These are phyloP conservation scores for Diacarnus erythraeanus DNA, from an alignment of 37 sponge, comb jelly and placozoan species.

Conservation along the genomic window DNA sequence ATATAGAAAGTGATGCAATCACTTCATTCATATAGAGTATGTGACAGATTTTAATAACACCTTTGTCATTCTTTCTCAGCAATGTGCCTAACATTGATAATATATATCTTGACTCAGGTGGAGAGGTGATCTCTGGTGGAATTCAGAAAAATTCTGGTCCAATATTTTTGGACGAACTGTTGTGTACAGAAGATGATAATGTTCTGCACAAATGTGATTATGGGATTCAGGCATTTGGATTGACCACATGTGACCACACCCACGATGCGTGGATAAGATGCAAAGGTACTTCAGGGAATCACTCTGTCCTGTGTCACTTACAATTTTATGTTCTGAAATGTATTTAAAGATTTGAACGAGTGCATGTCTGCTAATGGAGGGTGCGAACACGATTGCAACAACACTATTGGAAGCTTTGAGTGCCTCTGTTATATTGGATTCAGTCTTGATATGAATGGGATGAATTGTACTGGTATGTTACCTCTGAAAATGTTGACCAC, in stretches of 20 bases:
- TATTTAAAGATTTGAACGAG: constrained; percentile 44
- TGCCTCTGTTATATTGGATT: constrained; percentile 21
- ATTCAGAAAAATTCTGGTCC: not conserved
- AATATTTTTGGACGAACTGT: constrained; percentile 18
- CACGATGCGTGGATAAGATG: constrained; percentile 19
- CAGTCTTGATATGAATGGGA: not conserved
- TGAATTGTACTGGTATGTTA: constrained; percentile 15
- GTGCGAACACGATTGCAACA: constrained; percentile 39
- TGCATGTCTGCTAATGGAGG: constrained; percentile 19
- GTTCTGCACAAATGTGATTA: constrained; percentile 4
- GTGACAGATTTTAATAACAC: too few species aligned
- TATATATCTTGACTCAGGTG: not conserved
- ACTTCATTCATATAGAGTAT: too few species aligned
- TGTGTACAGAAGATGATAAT: constrained; percentile 10
- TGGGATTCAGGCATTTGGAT: not conserved
- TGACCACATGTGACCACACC: constrained; percentile 14
- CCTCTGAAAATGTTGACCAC: not conserved
- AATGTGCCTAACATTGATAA: too few species aligned
- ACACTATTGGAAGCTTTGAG: constrained; percentile 43
- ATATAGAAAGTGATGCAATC: too few species aligned
- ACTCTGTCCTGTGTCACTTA: not conserved
- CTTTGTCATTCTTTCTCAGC: too few species aligned
- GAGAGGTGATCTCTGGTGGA: not conserved
- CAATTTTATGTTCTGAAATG: not conserved
- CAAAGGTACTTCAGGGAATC: not conserved